Percentiles rank a stretch among this genome's conserved stretches.
These are phyloP conservation scores for Palythoa grandiflora DNA, from an alignment of 92 coral and sea anemone genomes.

Conservation along the genomic window DNA sequence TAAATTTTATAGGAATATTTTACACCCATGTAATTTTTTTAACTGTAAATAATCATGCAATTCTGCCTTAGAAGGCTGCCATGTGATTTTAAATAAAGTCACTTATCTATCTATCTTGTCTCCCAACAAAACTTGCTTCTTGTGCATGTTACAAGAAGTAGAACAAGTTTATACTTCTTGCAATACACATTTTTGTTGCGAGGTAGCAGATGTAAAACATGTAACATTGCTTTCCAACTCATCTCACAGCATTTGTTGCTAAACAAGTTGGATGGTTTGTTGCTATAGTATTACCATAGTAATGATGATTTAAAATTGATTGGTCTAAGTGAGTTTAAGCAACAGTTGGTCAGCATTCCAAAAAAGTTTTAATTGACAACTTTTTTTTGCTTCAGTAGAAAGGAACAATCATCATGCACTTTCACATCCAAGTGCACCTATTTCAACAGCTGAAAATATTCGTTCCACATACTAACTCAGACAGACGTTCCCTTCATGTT, in stretches of 20 bases:
- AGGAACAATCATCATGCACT: no score
- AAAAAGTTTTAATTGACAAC: no score
- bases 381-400: no score
- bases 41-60: conserved; percentile 34
- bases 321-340: background rate
- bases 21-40: background rate
- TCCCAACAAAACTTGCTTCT: no score
- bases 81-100: conserved; percentile 24
- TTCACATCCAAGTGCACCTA: background rate
- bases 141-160: no score
- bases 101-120: conserved; percentile 11
- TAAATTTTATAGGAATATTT: no score
- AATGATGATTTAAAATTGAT: background rate
- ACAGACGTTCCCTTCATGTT: conserved; percentile 8
- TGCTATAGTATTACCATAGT: no score
- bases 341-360: background rate
- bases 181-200: no score
- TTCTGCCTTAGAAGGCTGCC: conserved; percentile 24
- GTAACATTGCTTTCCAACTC: background rate
- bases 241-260: background rate
- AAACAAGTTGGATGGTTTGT: no score
- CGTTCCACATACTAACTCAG: background rate
- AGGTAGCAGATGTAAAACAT: background rate
- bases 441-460: background rate
- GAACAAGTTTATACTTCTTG: no score